phyloP scores from a whole-genome alignment of 2,888 invertebrate genomes.

The Rhimphoctona megacephalus region DNA sequence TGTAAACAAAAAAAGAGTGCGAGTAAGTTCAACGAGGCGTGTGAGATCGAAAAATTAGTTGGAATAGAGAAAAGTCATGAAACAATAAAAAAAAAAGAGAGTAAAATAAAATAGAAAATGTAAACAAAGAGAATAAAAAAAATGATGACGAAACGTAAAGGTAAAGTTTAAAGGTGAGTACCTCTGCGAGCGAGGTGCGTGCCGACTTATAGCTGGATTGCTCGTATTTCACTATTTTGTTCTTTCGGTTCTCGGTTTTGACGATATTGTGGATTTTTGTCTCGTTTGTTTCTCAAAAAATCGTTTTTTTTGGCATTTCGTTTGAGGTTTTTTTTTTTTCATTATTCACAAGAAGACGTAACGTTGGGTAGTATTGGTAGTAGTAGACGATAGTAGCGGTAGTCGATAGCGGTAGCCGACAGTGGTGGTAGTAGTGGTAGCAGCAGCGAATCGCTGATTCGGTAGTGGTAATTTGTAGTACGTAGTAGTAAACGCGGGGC shows the following conservation, averaged over 20 bases:
- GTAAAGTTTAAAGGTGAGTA: conserved; percentile 81
- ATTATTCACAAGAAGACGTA: conserved; percentile 83
- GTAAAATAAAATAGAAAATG: conserved; percentile 59
- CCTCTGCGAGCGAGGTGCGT: conserved; percentile 84
- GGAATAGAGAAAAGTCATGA: conserved; percentile 36
- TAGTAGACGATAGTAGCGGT: conserved; percentile 75
- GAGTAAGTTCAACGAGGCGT: conserved; percentile 39
- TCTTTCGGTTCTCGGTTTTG: conserved; percentile 52
- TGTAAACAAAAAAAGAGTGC: conserved; percentile 11
- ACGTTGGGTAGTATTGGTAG: conserved; percentile 82
- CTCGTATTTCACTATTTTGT: conserved; percentile 77
- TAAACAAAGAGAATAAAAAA: conserved; percentile 68
- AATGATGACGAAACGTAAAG: conserved; percentile 73
- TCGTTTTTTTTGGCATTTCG: conserved; percentile 65
- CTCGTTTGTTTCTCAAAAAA: neutral
- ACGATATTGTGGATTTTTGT: conserved; percentile 54
- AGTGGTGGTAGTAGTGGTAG: conserved; percentile 80
- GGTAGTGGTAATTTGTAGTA: conserved; percentile 83
- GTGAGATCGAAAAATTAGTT: conserved; percentile 56
- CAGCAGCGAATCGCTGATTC: conserved; percentile 80
- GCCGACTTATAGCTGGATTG: conserved; percentile 82
- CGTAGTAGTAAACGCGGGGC: conserved; percentile 81
- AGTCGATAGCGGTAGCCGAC: conserved; percentile 78
- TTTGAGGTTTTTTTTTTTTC: conserved; percentile 68
- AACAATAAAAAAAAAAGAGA: conserved; percentile 61